Evolutionary conservation across 2,113 vertebrate species (phyloP).

Genomic region (Oncorhynchus mykiss): DNA sequence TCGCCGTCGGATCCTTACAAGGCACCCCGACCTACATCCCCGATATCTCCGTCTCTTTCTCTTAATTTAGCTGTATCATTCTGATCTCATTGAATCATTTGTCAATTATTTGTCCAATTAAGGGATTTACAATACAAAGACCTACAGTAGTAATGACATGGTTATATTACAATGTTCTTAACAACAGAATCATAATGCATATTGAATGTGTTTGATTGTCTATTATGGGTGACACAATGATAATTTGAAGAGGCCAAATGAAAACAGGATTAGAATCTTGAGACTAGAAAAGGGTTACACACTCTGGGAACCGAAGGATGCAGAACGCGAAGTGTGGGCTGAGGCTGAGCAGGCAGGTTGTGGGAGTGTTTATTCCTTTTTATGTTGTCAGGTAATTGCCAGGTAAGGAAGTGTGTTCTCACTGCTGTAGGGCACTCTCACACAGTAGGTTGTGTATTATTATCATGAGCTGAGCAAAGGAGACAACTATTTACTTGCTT

Average conservation of each 20-base stretch:
- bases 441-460: constrained; percentile 38
- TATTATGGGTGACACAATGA: neutral
- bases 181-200: too few species aligned
- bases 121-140: too few species aligned
- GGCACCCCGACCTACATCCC: too few species aligned
- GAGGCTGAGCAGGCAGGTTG: constrained; percentile 21
- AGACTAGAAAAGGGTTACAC: neutral
- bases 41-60: too few species aligned
- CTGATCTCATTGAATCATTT: neutral
- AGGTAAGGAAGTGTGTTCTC: constrained; percentile 50
- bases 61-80: constrained; percentile 1
- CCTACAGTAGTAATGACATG: too few species aligned
- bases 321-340: constrained; percentile 24
- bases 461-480: too few species aligned
- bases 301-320: neutral
- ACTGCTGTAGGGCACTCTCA: constrained; percentile 45
- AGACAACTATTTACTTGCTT: too few species aligned
- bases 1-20: too few species aligned
- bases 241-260: neutral
- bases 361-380: constrained; percentile 58
- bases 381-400: constrained; percentile 58
- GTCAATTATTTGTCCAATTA: neutral
- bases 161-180: too few species aligned
- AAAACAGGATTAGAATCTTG: neutral
- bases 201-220: too few species aligned